These are phyloP conservation scores for Spea multiplicata DNA, from an alignment of 2,113 vertebrate species.

Conservation along the genomic window DNA sequence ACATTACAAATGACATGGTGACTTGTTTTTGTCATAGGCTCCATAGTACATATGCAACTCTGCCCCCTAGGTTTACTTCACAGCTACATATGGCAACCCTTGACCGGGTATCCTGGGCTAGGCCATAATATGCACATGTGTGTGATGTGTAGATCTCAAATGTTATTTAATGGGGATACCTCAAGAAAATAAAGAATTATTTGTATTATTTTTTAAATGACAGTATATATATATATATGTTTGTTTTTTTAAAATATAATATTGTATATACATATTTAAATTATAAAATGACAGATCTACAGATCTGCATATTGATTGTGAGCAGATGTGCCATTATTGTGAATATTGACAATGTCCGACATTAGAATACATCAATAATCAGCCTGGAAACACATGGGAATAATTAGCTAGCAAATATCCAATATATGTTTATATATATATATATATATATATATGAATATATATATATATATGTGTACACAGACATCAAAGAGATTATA, in stretches of 20 bases:
- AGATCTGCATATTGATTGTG: constrained; percentile 43
- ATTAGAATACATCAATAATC: constrained; percentile 47
- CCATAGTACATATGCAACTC: too few species aligned
- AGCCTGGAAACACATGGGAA: constrained; percentile 44
- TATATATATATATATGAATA: too few species aligned
- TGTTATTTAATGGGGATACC: too few species aligned
- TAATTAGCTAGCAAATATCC: constrained; percentile 46
- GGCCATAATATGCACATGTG: too few species aligned
- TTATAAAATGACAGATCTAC: constrained; percentile 35
- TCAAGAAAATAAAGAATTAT: too few species aligned
- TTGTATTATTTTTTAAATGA: neutral
- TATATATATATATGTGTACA: too few species aligned
- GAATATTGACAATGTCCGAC: constrained; percentile 46
- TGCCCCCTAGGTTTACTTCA: too few species aligned
- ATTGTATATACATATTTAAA: neutral
- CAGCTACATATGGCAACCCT: too few species aligned
- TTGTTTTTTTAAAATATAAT: neutral
- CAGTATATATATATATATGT: constrained; percentile 6
- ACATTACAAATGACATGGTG: neutral
- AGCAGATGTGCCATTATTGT: constrained; percentile 47
- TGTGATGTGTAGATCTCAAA: too few species aligned
- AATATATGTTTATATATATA: constrained; percentile 9
- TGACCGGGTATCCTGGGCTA: too few species aligned
- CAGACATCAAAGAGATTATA: too few species aligned
- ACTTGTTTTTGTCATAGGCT: too few species aligned